Percentiles rank a stretch among this genome's conserved stretches.
Conservation (phyloP, 35 echinoderm and acorn worm species). For the Ophiothrix spiculata region DNA sequence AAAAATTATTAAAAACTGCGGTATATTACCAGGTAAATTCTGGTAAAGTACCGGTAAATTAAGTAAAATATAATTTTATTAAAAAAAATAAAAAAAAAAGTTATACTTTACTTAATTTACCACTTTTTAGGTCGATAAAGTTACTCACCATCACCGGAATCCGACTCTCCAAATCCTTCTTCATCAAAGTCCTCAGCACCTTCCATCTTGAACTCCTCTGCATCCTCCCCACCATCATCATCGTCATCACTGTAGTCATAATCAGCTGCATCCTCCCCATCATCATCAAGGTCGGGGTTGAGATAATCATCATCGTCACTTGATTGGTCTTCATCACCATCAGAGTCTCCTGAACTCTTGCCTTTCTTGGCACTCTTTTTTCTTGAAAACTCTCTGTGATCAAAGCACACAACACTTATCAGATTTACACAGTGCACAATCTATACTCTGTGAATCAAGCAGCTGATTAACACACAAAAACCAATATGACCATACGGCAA, state of each 20-base stretch:
- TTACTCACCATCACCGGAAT: background rate
- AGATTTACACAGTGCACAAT: background rate
- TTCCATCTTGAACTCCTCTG: conserved; percentile 43
- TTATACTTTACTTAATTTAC: too few species aligned
- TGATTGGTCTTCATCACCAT: conserved; percentile 30
- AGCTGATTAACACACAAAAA: too few species aligned
- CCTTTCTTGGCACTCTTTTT: background rate
- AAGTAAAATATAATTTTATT: too few species aligned
- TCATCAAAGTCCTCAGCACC: conserved; percentile 86
- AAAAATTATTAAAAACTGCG: too few species aligned
- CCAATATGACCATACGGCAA: too few species aligned
- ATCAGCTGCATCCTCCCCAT: conserved; percentile 9
- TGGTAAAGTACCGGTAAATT: too few species aligned
- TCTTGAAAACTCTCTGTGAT: background rate
- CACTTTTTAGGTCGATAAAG: too few species aligned
- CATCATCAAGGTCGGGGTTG: background rate
- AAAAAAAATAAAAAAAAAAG: too few species aligned
- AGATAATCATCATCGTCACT: conserved; percentile 25
- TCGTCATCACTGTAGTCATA: conserved; percentile 30
- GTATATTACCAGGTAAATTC: too few species aligned
- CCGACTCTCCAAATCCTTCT: conserved; percentile 75
- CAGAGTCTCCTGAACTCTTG: background rate
- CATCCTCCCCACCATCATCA: conserved; percentile 53
- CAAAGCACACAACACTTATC: background rate
- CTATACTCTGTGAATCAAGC: background rate